phyloP scores from a whole-genome alignment of 2,888 invertebrate genomes.

The Epinotia ramella region DNA sequence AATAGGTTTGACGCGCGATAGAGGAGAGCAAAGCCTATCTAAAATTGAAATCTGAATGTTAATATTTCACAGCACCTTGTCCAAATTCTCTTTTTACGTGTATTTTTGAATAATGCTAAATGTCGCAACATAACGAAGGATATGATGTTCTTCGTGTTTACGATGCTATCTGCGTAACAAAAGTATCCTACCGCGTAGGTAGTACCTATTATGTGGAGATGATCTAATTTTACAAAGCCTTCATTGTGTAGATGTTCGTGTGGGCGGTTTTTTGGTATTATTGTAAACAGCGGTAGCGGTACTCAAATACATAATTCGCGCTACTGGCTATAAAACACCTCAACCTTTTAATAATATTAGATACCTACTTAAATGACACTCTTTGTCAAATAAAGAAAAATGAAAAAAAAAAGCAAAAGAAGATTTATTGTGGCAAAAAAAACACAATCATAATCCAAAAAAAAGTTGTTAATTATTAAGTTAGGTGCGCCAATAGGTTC shows the following conservation, averaged over 20 bases:
- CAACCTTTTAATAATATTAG: too few relatives aligned
- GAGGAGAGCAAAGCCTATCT: conserved; percentile 34
- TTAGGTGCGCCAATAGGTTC: too few relatives aligned
- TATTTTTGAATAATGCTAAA: background rate
- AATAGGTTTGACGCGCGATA: conserved; percentile 24
- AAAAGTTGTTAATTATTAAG: too few relatives aligned
- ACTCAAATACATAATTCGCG: too few relatives aligned
- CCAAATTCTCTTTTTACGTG: background rate
- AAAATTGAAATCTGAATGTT: conserved; percentile 37
- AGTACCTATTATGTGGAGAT: background rate
- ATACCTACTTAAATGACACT: too few relatives aligned
- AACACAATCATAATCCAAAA: too few relatives aligned
- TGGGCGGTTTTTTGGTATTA: background rate
- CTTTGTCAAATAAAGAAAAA: too few relatives aligned
- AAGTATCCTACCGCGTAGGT: background rate
- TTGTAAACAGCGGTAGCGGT: background rate
- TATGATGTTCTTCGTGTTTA: conserved; percentile 16
- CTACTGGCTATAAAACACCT: too few relatives aligned
- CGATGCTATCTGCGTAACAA: conserved; percentile 18
- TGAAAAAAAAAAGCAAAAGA: too few relatives aligned
- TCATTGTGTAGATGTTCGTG: conserved; percentile 13
- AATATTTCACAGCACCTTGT: conserved; percentile 18
- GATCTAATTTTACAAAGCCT: conserved; percentile 16
- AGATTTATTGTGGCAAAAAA: too few relatives aligned
- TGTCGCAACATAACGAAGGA: background rate